phyloP scores from a whole-genome alignment of 1,140 invertebrate genomes.

The Saccostrea echinata region DNA sequence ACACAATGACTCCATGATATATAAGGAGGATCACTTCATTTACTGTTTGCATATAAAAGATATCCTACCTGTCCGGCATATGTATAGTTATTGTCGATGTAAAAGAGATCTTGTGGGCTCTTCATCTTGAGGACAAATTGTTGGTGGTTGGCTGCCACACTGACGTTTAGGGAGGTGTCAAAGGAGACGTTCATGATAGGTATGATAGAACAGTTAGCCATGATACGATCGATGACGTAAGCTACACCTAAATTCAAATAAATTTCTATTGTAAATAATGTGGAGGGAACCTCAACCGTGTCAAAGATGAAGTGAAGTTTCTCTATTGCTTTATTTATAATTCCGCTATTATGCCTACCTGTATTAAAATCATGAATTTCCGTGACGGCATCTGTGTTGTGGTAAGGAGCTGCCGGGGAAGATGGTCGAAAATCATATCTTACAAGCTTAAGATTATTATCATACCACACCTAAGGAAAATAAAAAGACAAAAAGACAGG shows the following conservation, averaged over 20 bases:
- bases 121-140: constrained; percentile 61
- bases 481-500: background rate
- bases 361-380: constrained; percentile 68
- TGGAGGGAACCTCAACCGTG: no score
- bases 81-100: constrained; percentile 58
- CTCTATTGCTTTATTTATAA: no score
- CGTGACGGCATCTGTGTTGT: constrained; percentile 58
- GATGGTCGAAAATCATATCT: constrained; percentile 60
- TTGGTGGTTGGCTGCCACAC: background rate
- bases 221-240: constrained; percentile 60
- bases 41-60: background rate
- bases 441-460: constrained; percentile 57
- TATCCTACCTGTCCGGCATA: constrained; percentile 64
- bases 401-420: constrained; percentile 50
- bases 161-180: constrained; percentile 50
- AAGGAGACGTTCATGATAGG: constrained; percentile 56
- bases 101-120: constrained; percentile 60
- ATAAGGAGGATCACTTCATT: background rate
- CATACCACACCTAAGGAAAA: constrained; percentile 65
- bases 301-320: no score
- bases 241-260: constrained; percentile 57
- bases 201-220: constrained; percentile 64
- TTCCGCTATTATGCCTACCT: constrained; percentile 42
- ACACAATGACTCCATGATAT: no score
- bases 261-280: no score